Conservation (phyloP, 2,797 vertebrate species). For the Channallabes apus region DNA sequence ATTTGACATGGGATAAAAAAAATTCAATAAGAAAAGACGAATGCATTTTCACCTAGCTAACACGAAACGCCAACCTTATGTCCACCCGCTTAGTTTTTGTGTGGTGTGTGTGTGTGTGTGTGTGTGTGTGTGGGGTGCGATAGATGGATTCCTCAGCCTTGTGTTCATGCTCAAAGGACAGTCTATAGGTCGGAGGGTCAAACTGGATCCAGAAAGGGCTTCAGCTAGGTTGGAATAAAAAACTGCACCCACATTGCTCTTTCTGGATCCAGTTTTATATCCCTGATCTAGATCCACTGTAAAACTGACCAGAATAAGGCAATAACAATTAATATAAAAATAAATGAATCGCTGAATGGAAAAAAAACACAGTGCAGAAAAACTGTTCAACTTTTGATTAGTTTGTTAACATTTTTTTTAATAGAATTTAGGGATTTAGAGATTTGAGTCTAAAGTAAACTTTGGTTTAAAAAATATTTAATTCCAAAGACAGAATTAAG, state of each 20-base stretch:
- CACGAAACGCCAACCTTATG: background rate
- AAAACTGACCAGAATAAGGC: background rate
- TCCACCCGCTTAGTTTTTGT: too few relatives aligned
- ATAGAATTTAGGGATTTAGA: background rate
- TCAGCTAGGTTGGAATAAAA: too few relatives aligned
- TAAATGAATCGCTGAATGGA: background rate
- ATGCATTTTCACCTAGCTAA: too few relatives aligned
- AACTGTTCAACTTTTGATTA: background rate
- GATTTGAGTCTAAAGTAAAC: background rate
- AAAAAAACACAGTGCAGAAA: background rate
- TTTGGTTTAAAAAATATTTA: background rate
- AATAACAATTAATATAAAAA: background rate
- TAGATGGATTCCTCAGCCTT: too few relatives aligned
- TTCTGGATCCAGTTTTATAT: too few relatives aligned
- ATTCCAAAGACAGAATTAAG: background rate
- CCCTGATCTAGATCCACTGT: background rate
- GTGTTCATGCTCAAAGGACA: too few relatives aligned
- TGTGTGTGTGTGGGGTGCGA: background rate
- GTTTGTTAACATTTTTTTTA: background rate
- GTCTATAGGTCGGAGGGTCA: too few relatives aligned
- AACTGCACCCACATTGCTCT: too few relatives aligned
- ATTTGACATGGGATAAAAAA: too few relatives aligned
- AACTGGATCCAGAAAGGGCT: too few relatives aligned
- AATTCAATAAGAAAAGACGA: too few relatives aligned
- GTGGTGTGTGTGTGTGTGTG: background rate